Conservation (phyloP, 2,888 invertebrate species). For the Pediacus dermestoides region DNA sequence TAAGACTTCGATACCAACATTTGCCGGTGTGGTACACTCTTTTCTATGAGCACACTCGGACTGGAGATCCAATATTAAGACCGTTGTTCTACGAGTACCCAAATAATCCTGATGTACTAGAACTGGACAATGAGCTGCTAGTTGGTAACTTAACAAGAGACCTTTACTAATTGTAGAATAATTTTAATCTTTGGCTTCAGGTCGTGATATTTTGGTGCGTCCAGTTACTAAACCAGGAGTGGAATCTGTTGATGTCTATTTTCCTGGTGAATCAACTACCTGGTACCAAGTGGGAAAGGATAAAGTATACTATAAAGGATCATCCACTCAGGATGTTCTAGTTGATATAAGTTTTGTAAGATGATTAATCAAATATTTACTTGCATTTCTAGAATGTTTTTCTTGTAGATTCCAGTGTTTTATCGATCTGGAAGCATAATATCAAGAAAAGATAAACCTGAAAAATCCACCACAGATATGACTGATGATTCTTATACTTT, state of each 20-base stretch:
- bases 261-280: conserved; percentile 44
- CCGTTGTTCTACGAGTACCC: conserved; percentile 90
- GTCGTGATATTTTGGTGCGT: conserved; percentile 22
- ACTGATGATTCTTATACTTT: conserved; percentile 30
- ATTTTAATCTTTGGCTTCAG: too few species aligned
- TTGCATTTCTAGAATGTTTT: too few species aligned
- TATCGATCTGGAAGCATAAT: conserved; percentile 39
- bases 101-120: conserved; percentile 68
- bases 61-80: conserved; percentile 81
- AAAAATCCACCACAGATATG: conserved; percentile 30
- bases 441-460: conserved; percentile 26
- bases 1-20: conserved; percentile 68
- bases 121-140: conserved; percentile 72
- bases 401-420: conserved; percentile 35
- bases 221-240: neutral
- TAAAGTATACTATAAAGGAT: conserved; percentile 14
- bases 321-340: conserved; percentile 7
- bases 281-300: conserved; percentile 61
- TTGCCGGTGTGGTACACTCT: conserved; percentile 86
- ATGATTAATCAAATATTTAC: too few species aligned
- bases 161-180: too few species aligned
- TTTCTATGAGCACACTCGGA: conserved; percentile 81
- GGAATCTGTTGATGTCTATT: neutral
- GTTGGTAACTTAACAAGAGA: conserved; percentile 62
- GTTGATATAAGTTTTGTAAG: conserved; percentile 15